Conservation (phyloP, 35 echinoderm and acorn worm species). For the Ophioderma brevispina region DNA sequence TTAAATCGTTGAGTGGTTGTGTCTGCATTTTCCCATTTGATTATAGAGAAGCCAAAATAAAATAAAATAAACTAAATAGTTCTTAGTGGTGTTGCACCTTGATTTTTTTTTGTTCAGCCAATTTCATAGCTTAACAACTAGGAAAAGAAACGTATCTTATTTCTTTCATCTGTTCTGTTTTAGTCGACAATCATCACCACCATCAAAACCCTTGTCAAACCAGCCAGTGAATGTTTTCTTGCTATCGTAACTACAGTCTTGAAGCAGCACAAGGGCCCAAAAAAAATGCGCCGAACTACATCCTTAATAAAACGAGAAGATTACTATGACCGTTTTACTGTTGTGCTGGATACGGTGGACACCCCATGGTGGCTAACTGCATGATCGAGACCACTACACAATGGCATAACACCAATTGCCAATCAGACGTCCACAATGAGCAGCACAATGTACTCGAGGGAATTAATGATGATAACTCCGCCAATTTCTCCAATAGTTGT, state of each 20-base stretch:
- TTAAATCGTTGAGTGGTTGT: too few relatives aligned
- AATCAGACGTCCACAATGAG: slow-evolving; percentile 17
- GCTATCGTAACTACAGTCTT: slow-evolving; percentile 60
- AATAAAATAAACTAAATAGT: too few relatives aligned
- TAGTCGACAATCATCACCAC: slow-evolving; percentile 15
- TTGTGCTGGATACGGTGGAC: neutral
- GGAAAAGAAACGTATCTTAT: too few relatives aligned
- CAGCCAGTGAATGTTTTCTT: slow-evolving; percentile 89
- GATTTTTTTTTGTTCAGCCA: too few relatives aligned
- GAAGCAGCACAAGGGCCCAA: slow-evolving; percentile 5
- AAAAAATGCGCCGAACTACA: slow-evolving; percentile 5
- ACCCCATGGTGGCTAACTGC: neutral
- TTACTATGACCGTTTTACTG: slow-evolving; percentile 27
- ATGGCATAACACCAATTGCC: too few relatives aligned
- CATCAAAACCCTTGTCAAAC: slow-evolving; percentile 62
- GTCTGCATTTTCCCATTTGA: too few relatives aligned
- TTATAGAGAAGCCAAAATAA: too few relatives aligned
- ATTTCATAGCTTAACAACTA: too few relatives aligned
- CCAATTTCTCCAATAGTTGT: slow-evolving; percentile 86
- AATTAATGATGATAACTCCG: slow-evolving; percentile 80
- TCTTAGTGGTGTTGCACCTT: too few relatives aligned
- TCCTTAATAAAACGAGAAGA: slow-evolving; percentile 79
- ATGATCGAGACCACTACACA: slow-evolving; percentile 41
- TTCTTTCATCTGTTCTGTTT: too few relatives aligned
- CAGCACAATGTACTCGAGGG: slow-evolving; percentile 34